Evolutionary conservation across 2,797 vertebrate genomes (phyloP).

Genomic region (Menidia menidia): DNA sequence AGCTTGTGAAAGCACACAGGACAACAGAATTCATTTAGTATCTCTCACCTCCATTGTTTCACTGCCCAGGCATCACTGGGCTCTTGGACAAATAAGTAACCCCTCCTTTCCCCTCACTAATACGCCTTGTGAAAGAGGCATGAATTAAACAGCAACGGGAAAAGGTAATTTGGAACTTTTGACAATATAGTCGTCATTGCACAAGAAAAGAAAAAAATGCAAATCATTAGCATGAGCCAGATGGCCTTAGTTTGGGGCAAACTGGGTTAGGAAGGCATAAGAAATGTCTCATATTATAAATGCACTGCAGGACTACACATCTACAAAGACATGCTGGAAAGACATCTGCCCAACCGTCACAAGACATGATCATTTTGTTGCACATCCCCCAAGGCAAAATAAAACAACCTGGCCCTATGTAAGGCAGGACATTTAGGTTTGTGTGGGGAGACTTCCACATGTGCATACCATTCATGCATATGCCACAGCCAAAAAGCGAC

Average conservation of each 20-base stretch:
- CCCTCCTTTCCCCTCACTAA: constrained; percentile 65
- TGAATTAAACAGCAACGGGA: constrained; percentile 75
- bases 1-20: constrained; percentile 67
- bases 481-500: constrained; percentile 52
- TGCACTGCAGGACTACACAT: constrained; percentile 66
- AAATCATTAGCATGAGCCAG: constrained; percentile 77
- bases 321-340: constrained; percentile 46
- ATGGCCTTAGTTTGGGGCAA: constrained; percentile 80
- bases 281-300: constrained; percentile 73
- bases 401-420: constrained; percentile 57
- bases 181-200: constrained; percentile 67
- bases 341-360: constrained; percentile 73
- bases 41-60: constrained; percentile 73
- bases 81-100: constrained; percentile 74
- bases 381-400: constrained; percentile 61
- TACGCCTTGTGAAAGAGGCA: constrained; percentile 49
- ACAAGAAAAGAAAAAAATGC: constrained; percentile 71
- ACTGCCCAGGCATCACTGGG: constrained; percentile 64
- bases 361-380: constrained; percentile 63
- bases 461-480: constrained; percentile 49
- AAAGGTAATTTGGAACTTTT: constrained; percentile 75
- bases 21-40: constrained; percentile 82
- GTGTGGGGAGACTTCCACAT: constrained; percentile 22
- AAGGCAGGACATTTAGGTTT: constrained; percentile 23
- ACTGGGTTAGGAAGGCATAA: constrained; percentile 78